Percentiles rank a stretch among this genome's conserved stretches.
Evolutionary conservation across 2,797 vertebrate species (phyloP).

Genomic region (Iguana delicatissima): DNA sequence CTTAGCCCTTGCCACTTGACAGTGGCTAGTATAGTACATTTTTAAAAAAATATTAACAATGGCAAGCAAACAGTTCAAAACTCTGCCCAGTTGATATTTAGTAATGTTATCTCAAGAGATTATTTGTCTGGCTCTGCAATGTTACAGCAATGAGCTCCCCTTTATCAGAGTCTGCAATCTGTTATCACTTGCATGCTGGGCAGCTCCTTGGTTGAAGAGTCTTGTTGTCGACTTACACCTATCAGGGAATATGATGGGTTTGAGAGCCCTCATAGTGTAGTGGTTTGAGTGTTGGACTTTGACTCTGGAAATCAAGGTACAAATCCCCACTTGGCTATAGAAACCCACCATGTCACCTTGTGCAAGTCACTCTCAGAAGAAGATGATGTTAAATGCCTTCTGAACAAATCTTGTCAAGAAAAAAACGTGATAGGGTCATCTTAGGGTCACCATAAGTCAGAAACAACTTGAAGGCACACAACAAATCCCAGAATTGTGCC

Average conservation of each 20-base stretch:
- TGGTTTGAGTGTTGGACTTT: too few relatives aligned
- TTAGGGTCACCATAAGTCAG: too few relatives aligned
- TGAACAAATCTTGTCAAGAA: too few relatives aligned
- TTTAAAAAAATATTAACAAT: not conserved
- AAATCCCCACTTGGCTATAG: too few relatives aligned
- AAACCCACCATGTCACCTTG: too few relatives aligned
- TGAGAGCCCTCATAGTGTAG: not conserved
- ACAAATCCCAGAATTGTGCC: not conserved
- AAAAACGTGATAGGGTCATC: too few relatives aligned
- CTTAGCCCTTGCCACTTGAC: not conserved
- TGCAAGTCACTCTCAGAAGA: too few relatives aligned
- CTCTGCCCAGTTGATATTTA: not conserved
- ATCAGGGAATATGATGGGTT: not conserved
- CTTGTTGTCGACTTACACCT: not conserved
- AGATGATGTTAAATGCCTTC: too few relatives aligned
- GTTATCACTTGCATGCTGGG: not conserved
- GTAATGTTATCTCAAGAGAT: not conserved
- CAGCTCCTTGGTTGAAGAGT: not conserved
- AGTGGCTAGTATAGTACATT: not conserved
- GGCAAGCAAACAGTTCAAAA: not conserved
- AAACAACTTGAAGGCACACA: too few relatives aligned
- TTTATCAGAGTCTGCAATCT: not conserved
- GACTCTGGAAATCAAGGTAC: too few relatives aligned
- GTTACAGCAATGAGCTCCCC: not conserved
- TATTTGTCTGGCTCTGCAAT: not conserved